Conservation (phyloP, 2,888 invertebrate genomes). For the Leucozona laternaria region DNA sequence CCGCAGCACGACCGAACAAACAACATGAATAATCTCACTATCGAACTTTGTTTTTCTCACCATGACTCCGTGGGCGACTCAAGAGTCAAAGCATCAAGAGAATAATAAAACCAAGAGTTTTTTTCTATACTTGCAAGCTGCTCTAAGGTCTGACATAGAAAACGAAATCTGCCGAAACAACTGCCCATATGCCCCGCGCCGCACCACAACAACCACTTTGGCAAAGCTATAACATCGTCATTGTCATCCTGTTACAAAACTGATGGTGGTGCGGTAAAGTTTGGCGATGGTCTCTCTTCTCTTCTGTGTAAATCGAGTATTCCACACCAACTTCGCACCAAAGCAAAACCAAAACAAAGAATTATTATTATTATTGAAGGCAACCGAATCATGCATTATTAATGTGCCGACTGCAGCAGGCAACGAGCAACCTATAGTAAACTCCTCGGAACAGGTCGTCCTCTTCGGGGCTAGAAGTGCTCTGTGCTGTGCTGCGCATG, state of each 20-base stretch:
- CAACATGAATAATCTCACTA: conserved; percentile 68
- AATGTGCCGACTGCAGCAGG: conserved; percentile 52
- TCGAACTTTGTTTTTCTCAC: conserved; percentile 68
- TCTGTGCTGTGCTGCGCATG: conserved; percentile 45
- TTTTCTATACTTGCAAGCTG: conserved; percentile 15
- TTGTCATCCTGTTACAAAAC: conserved; percentile 51
- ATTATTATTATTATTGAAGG: conserved; percentile 56
- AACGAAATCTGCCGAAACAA: conserved; percentile 41
- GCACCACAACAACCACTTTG: neutral
- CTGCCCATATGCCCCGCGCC: conserved; percentile 15
- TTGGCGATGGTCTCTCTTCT: conserved; percentile 41
- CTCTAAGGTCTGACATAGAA: conserved; percentile 62
- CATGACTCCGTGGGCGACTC: conserved; percentile 58
- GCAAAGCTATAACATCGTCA: conserved; percentile 30
- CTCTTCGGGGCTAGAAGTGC: conserved; percentile 56
- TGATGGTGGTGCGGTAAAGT: neutral
- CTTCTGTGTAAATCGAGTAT: conserved; percentile 7
- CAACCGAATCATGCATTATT: conserved; percentile 71
- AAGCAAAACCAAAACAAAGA: conserved; percentile 48
- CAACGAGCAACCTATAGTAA: conserved; percentile 7
- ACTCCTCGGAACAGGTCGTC: conserved; percentile 65
- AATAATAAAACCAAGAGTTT: conserved; percentile 54
- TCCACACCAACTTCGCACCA: conserved; percentile 37
- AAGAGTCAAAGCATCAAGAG: conserved; percentile 57
- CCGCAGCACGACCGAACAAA: conserved; percentile 46